Percentiles rank a stretch among this genome's conserved stretches.
phyloP scores from a whole-genome alignment of 1,140 invertebrate genomes.

The Calephelis virginiensis region DNA sequence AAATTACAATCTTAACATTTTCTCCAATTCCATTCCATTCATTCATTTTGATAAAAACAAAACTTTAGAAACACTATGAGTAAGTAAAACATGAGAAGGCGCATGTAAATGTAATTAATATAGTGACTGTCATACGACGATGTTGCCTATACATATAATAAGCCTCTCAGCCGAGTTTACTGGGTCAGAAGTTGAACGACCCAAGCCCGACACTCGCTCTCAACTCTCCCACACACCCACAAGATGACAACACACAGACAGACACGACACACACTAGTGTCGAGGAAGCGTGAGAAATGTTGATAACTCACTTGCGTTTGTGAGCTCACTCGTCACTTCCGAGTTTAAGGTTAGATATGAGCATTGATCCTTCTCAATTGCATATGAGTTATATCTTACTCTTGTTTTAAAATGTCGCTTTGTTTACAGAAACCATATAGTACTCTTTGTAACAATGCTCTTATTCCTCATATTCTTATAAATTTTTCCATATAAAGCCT shows the following conservation, averaged over 20 bases:
- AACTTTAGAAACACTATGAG: no score
- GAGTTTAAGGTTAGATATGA: constrained; percentile 44
- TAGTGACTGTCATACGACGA: constrained; percentile 30
- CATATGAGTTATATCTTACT: not conserved
- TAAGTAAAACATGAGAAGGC: no score
- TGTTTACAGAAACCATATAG: no score
- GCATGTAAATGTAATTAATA: constrained; percentile 1
- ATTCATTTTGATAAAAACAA: no score
- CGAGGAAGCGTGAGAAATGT: constrained; percentile 72
- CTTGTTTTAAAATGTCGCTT: no score
- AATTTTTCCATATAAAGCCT: no score
- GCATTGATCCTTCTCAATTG: constrained; percentile 17
- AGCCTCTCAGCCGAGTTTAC: constrained; percentile 69
- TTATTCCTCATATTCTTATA: no score
- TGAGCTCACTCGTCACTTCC: constrained; percentile 68
- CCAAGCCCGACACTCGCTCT: constrained; percentile 58
- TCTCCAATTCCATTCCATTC: no score
- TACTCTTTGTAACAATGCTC: no score
- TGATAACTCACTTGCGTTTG: constrained; percentile 75
- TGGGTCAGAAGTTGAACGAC: constrained; percentile 77
- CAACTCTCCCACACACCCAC: constrained; percentile 58
- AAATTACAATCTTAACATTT: no score
- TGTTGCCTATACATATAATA: constrained; percentile 36
- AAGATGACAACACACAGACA: constrained; percentile 51
- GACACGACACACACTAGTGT: constrained; percentile 54